These are phyloP conservation scores for Sarcophaga rosellei DNA, from an alignment of 2,888 invertebrate species.

Conservation along the genomic window DNA sequence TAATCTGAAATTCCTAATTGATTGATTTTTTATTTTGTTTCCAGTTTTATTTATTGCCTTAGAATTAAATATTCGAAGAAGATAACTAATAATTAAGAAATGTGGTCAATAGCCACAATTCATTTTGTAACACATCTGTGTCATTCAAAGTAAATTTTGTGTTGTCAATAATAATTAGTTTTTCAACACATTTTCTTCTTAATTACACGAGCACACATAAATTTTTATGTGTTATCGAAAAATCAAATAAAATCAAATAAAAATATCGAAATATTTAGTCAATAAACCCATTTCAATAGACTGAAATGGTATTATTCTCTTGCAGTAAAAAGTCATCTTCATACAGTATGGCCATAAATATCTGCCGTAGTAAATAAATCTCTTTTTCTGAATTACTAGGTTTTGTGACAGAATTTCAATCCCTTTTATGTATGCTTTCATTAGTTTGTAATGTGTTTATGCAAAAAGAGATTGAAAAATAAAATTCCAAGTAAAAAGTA, in stretches of 20 bases:
- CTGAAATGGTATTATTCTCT: slow-evolving; percentile 13
- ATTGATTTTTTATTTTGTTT: too few species aligned
- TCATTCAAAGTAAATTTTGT: slow-evolving; percentile 1
- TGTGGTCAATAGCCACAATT: too few species aligned
- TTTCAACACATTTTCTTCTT: slow-evolving; percentile 3
- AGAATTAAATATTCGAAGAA: background rate
- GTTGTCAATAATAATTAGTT: slow-evolving; percentile 16
- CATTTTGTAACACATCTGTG: slow-evolving; percentile 1
- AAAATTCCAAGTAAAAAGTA: slow-evolving; percentile 31
- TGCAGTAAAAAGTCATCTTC: background rate
- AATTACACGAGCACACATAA: too few species aligned
- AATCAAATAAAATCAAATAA: too few species aligned
- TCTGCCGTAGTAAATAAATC: slow-evolving; percentile 45
- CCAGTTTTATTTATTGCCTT: background rate
- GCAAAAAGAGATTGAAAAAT: slow-evolving; percentile 13
- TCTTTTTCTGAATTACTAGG: slow-evolving; percentile 46
- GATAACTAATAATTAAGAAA: too few species aligned
- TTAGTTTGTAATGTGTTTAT: slow-evolving; percentile 43
- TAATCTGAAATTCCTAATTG: too few species aligned
- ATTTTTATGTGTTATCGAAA: too few species aligned
- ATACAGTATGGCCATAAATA: slow-evolving; percentile 25
- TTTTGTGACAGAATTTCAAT: slow-evolving; percentile 24
- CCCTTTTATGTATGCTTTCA: slow-evolving; percentile 26
- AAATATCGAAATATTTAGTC: background rate
- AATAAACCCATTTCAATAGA: slow-evolving; percentile 17